phyloP scores from a whole-genome alignment of 2,113 vertebrate genomes.

The Perca fluviatilis region DNA sequence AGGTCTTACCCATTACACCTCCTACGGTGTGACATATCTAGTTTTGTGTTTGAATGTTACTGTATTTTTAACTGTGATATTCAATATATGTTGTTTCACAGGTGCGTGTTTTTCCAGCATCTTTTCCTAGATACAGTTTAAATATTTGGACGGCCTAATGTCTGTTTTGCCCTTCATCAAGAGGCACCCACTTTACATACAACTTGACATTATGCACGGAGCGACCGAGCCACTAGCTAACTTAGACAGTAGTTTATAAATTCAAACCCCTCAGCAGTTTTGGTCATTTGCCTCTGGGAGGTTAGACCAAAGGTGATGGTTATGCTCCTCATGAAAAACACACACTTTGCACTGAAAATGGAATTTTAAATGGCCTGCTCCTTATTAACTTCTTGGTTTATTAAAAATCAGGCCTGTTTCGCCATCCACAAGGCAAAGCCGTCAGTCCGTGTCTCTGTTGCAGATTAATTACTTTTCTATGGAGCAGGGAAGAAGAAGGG shows the following conservation, averaged over 20 bases:
- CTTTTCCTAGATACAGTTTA: neutral
- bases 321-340: conserved; percentile 71
- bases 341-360: conserved; percentile 80
- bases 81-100: neutral
- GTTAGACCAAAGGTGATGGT: conserved; percentile 75
- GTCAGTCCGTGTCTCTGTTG: conserved; percentile 75
- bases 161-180: conserved; percentile 16
- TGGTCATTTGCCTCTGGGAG: conserved; percentile 58
- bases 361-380: conserved; percentile 83
- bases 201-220: conserved; percentile 26
- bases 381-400: conserved; percentile 83
- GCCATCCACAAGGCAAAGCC: conserved; percentile 68
- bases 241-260: conserved; percentile 54
- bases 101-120: conserved; percentile 2
- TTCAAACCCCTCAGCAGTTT: conserved; percentile 59
- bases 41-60: neutral
- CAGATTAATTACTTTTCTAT: conserved; percentile 83
- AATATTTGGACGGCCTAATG: neutral
- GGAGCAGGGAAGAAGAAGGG: conserved; percentile 59
- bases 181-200: conserved; percentile 37
- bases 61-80: neutral
- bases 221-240: conserved; percentile 32
- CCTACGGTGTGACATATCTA: neutral
- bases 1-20: conserved; percentile 10
- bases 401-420: conserved; percentile 80